These are phyloP conservation scores for Paelopatides confundens DNA, from an alignment of 53 echinoderm and acorn worm species.

Conservation along the genomic window DNA sequence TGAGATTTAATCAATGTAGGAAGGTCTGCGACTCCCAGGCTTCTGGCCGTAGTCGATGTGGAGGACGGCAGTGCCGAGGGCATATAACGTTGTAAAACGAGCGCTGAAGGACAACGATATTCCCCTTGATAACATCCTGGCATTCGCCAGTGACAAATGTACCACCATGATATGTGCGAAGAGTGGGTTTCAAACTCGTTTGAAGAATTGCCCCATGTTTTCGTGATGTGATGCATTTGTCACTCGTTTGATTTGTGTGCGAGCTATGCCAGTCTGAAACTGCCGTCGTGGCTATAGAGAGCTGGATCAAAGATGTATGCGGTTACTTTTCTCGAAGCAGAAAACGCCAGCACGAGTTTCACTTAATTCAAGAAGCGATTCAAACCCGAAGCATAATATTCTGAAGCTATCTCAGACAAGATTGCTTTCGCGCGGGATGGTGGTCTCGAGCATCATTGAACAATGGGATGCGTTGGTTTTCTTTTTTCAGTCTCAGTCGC, in stretches of 20 bases:
- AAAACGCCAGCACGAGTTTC: neutral
- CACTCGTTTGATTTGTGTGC: neutral
- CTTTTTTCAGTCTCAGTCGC: neutral
- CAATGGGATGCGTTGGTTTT: neutral
- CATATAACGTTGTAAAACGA: neutral
- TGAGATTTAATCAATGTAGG: neutral
- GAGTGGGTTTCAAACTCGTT: neutral
- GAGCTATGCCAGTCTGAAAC: neutral
- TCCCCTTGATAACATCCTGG: neutral
- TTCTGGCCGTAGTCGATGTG: constrained; percentile 1
- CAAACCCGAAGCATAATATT: neutral
- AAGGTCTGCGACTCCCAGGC: neutral
- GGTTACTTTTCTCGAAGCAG: neutral
- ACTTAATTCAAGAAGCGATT: neutral
- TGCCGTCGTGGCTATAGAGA: constrained; percentile 22
- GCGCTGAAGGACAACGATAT: neutral
- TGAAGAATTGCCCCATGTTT: neutral
- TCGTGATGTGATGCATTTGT: neutral
- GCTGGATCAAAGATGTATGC: neutral
- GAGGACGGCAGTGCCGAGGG: neutral
- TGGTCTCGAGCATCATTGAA: neutral
- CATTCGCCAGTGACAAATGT: constrained; percentile 18
- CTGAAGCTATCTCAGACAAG: neutral
- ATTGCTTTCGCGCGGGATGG: neutral
- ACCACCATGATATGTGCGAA: neutral